These are phyloP conservation scores for Halcyon badia DNA, from an alignment of 2,797 vertebrate genomes.

Conservation along the genomic window DNA sequence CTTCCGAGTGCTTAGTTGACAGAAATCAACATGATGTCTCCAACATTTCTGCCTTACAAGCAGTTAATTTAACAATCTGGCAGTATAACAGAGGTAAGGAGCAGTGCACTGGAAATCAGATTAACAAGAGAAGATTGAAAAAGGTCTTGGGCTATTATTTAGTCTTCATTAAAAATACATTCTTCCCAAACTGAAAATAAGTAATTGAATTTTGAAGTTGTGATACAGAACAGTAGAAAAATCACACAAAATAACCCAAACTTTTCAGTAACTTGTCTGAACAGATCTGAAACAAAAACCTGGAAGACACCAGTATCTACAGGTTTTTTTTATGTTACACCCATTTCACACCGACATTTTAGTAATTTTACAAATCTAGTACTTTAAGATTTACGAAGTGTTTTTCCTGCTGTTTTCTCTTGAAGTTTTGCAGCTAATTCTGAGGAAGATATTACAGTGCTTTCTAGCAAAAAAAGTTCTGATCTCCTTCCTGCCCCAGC, in stretches of 20 bases:
- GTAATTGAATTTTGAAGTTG: neutral
- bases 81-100: neutral
- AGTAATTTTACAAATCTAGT: neutral
- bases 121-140: neutral
- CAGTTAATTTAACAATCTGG: neutral
- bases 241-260: neutral
- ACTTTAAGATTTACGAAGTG: neutral
- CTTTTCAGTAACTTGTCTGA: neutral
- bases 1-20: neutral
- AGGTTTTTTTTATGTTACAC: neutral
- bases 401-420: neutral
- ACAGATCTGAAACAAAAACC: neutral
- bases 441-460: neutral
- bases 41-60: neutral
- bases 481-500: neutral
- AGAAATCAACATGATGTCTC: neutral
- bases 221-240: neutral
- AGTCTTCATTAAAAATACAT: neutral
- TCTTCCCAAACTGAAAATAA: neutral
- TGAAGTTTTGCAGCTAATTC: neutral
- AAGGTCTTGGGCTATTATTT: neutral
- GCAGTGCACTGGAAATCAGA: neutral
- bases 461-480: neutral
- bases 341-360: neutral
- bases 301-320: accelerated